Evolutionary conservation across 2,888 invertebrate genomes (phyloP).

Genomic region (Rotaria sp.): DNA sequence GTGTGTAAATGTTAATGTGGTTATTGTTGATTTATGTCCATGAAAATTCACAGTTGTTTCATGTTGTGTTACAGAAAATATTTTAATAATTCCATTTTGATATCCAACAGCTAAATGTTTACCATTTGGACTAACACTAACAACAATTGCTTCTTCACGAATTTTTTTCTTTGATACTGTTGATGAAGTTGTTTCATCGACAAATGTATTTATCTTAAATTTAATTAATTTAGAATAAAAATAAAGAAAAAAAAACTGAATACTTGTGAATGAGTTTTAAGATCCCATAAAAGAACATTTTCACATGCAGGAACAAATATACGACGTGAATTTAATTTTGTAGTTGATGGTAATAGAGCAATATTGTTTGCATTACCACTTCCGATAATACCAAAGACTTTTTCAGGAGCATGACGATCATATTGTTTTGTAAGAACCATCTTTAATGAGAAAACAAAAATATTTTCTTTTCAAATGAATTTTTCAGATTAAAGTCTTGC

Average conservation of each 20-base stretch:
- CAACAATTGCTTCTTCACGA: conserved; percentile 64
- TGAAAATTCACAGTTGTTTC: conserved; percentile 56
- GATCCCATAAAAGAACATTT: conserved; percentile 86
- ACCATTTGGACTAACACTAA: conserved; percentile 70
- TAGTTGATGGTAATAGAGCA: conserved; percentile 58
- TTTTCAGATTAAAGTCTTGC: too few species aligned
- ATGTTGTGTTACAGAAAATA: conserved; percentile 67
- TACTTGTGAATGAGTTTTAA: conserved; percentile 72
- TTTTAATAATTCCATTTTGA: conserved; percentile 75
- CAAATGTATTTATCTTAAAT: neutral
- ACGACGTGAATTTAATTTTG: conserved; percentile 62
- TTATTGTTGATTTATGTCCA: conserved; percentile 77
- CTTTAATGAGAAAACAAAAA: neutral
- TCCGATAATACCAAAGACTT: conserved; percentile 78
- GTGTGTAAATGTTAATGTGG: conserved; percentile 72
- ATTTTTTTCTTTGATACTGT: neutral
- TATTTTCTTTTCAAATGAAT: too few species aligned
- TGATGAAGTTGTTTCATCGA: neutral
- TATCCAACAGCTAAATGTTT: conserved; percentile 81
- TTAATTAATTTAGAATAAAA: conserved; percentile 42
- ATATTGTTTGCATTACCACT: conserved; percentile 65
- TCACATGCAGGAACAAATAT: conserved; percentile 86
- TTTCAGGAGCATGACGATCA: conserved; percentile 73
- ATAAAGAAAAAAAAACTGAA: conserved; percentile 48
- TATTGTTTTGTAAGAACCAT: conserved; percentile 72